A percentile compares a stretch with the other conserved stretches of the same genome.
phyloP scores from a whole-genome alignment of 2,113 vertebrate species.

The Lamprotornis superbus region DNA sequence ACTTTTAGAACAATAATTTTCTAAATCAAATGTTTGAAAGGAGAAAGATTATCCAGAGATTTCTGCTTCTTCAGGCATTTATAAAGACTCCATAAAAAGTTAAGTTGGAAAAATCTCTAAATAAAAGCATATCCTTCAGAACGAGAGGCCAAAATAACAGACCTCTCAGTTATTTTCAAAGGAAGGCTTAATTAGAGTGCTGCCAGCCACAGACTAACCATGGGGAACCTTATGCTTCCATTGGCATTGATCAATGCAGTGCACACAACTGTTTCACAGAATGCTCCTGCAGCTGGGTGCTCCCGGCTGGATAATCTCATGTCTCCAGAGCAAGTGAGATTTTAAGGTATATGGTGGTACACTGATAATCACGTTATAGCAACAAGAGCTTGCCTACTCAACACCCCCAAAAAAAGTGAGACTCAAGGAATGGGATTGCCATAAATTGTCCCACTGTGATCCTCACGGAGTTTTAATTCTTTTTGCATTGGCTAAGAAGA shows the following conservation, averaged over 20 bases:
- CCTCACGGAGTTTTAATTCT: not conserved
- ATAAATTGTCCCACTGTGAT: not conserved
- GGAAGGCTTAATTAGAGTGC: not conserved
- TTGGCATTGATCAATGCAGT: not conserved
- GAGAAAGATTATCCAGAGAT: not conserved
- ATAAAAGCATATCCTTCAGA: not conserved
- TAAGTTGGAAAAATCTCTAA: not conserved
- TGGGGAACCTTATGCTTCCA: not conserved
- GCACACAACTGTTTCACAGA: not conserved
- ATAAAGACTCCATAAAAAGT: not conserved
- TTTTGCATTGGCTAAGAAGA: not conserved
- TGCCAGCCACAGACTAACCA: not conserved
- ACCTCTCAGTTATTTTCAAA: not conserved
- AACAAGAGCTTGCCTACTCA: not conserved
- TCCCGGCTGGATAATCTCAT: not conserved
- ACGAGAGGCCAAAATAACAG: not conserved
- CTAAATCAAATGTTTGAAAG: not conserved
- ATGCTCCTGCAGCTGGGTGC: not conserved
- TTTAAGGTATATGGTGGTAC: not conserved
- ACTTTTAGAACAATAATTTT: not conserved
- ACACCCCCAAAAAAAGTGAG: not conserved
- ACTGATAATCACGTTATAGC: not conserved
- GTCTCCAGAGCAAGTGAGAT: not conserved
- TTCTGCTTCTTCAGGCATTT: not conserved
- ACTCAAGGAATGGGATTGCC: not conserved